phyloP scores from a whole-genome alignment of 2,888 invertebrate genomes.

The Polylopha cassiicola region DNA sequence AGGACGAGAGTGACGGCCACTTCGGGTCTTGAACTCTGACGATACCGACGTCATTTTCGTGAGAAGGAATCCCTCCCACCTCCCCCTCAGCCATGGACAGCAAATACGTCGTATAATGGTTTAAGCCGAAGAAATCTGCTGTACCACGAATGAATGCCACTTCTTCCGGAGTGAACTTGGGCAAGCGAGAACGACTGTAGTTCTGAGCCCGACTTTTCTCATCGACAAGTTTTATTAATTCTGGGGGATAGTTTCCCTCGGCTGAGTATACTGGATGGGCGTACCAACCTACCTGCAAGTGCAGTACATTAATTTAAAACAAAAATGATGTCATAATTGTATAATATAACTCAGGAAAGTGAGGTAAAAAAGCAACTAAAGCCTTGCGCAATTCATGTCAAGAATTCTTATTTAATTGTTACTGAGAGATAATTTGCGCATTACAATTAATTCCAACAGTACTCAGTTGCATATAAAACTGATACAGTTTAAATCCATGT shows the following conservation, averaged over 20 bases:
- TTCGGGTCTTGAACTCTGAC: constrained; percentile 72
- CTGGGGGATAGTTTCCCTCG: constrained; percentile 76
- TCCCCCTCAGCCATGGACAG: constrained; percentile 60
- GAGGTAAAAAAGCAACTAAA: too few relatives aligned
- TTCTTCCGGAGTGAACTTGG: constrained; percentile 73
- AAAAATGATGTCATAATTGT: too few relatives aligned
- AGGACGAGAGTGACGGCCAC: constrained; percentile 80
- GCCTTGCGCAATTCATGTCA: too few relatives aligned
- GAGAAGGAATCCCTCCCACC: constrained; percentile 73
- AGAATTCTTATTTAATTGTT: too few relatives aligned
- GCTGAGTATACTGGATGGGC: constrained; percentile 73
- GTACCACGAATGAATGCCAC: constrained; percentile 62
- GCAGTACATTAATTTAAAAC: neutral
- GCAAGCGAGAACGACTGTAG: constrained; percentile 74
- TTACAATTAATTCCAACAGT: too few relatives aligned
- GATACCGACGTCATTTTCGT: constrained; percentile 79
- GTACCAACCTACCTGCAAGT: constrained; percentile 71
- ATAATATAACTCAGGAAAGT: too few relatives aligned
- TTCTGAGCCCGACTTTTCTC: constrained; percentile 74
- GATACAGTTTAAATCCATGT: too few relatives aligned
- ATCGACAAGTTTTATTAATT: constrained; percentile 72
- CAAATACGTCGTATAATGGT: constrained; percentile 70
- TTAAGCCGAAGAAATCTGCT: constrained; percentile 71
- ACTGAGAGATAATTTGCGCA: too few relatives aligned
- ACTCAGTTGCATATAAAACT: too few relatives aligned